These are phyloP conservation scores for Arizona elegans DNA, from an alignment of 2,113 vertebrate species.

Conservation along the genomic window DNA sequence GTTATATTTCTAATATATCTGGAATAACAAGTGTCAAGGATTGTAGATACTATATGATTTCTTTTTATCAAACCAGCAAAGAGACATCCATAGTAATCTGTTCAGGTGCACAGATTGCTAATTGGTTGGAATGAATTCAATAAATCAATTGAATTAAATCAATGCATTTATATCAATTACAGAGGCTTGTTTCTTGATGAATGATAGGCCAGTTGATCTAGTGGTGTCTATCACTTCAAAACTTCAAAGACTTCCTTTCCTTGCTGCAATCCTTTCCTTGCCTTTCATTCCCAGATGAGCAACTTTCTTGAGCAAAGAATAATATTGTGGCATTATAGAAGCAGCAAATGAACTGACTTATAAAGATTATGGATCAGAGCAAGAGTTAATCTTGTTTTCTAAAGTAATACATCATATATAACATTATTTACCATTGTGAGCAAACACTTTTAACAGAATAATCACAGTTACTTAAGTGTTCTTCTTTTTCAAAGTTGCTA, in stretches of 20 bases:
- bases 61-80: no score
- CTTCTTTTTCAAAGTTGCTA: background rate
- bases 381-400: background rate
- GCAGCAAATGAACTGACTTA: background rate
- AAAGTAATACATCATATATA: background rate
- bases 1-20: background rate
- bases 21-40: background rate
- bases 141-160: background rate
- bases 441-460: conserved; percentile 1
- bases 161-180: background rate
- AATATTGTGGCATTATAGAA: background rate
- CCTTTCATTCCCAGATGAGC: background rate
- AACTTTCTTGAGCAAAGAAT: background rate
- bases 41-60: background rate
- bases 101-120: background rate
- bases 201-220: background rate
- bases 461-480: background rate
- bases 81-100: background rate
- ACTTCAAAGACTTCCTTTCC: background rate
- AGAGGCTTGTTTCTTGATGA: background rate
- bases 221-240: background rate
- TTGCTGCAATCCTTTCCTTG: background rate
- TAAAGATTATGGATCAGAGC: background rate
- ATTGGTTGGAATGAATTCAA: background rate
- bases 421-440: background rate